These are phyloP conservation scores for Gobionotothen gibberifrons DNA, from an alignment of 2,797 vertebrate species.

Conservation along the genomic window DNA sequence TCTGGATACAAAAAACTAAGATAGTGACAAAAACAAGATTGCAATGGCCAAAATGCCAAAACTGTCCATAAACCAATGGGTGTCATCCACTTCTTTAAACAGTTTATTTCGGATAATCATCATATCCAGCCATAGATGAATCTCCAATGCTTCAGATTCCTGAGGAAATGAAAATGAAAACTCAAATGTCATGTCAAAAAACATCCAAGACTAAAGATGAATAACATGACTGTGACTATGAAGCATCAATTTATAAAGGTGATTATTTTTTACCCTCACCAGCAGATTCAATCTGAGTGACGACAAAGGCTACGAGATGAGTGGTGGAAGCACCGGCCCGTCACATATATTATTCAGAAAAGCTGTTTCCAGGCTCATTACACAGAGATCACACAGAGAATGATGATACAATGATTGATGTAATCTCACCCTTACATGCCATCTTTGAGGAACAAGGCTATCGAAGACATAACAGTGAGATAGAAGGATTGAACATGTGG, in stretches of 20 bases:
- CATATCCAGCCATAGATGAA: not conserved
- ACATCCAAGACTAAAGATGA: not conserved
- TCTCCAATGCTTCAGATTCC: not conserved
- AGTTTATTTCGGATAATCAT: not conserved
- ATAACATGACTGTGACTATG: not conserved
- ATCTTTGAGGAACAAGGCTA: conserved; percentile 52
- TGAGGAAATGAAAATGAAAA: not conserved
- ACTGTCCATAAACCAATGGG: too few species aligned
- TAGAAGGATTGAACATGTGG: conserved; percentile 31
- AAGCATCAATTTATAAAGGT: conserved; percentile 6
- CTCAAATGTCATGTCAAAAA: not conserved
- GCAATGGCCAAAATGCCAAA: too few species aligned
- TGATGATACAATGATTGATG: conserved; percentile 68
- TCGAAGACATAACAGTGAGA: conserved; percentile 14
- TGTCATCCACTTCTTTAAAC: too few species aligned
- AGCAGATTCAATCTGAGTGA: conserved; percentile 9
- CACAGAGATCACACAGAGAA: conserved; percentile 61
- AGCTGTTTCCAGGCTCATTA: conserved; percentile 77
- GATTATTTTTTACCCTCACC: conserved; percentile 15
- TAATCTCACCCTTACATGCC: conserved; percentile 48
- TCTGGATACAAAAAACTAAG: too few species aligned
- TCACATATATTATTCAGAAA: conserved; percentile 77
- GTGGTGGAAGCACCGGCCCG: conserved; percentile 32
- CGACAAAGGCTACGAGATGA: conserved; percentile 45
- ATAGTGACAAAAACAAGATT: too few species aligned